Base-by-base conservation (phyloP, 2,888 invertebrate species). In the Drosophila atripex region DNA sequence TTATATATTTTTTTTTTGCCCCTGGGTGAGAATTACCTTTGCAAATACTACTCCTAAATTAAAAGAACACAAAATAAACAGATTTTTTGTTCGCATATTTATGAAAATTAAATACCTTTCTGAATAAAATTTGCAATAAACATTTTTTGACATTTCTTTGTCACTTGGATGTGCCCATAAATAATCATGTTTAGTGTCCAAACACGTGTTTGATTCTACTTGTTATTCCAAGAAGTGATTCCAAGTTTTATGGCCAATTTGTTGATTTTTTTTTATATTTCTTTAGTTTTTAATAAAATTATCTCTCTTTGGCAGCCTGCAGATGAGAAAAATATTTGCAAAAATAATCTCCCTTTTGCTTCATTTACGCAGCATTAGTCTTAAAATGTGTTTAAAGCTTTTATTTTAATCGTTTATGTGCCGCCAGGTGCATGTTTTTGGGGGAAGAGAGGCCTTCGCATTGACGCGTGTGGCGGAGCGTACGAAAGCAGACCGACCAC, bases 351-450 rank as follows among this genome's bases (percentile, higher is more conserved):
- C 43, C 47, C 73, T 51, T 55, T 65, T 73, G 73, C 68, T 65
- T 73, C 84, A 86, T 83, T 88, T 84, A 83, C 88, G 87, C 72
- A 84, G 88, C 70, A 83, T 88, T 88, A 80, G 84, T 65, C 63
- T 75, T 32, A 32, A 60, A 61, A 66, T 71, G 59, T 68, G 59
- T 78, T 49, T 41, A 49, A 30, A 49, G 41, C 28, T 16, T 12
- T 66, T 18, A 18, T 18, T 18, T 18, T 18, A 23, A 23, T 23
- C 21, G 66, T 65, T 45, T 69, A 46, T 45, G 32, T 52, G 28
- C 69, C 18, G 39, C 57, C 86, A 87, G 86, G 80, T 80, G 66
- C 69, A 77, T 68, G 86, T 51, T 47, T 63, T 12, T 39, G 52
- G 39, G 25, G 53, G 30, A 39, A 46, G n/a, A 39, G 63, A 47